Evolutionary conservation across 2,888 invertebrate genomes (phyloP).

Genomic region (Zhuqinia jingwanae): DNA sequence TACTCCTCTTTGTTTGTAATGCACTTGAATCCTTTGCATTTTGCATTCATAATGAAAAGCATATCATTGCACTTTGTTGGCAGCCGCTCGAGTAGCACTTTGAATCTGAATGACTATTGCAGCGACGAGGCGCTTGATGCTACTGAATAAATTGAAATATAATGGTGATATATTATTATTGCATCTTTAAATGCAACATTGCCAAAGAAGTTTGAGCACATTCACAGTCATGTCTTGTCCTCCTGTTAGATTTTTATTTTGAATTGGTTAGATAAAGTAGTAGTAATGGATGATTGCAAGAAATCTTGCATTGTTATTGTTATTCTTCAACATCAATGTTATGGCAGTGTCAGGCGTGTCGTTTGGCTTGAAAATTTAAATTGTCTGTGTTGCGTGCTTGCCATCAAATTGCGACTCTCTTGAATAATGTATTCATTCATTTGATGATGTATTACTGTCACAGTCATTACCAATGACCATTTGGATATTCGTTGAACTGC

Average conservation of each 20-base stretch:
- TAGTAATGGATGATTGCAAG: background rate
- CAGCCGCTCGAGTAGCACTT: too few relatives aligned
- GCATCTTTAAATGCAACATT: background rate
- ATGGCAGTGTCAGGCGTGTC: constrained; percentile 51
- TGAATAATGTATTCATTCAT: background rate
- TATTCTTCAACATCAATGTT: background rate
- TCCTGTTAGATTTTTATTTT: constrained; percentile 11
- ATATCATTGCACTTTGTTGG: too few relatives aligned
- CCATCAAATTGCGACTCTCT: background rate
- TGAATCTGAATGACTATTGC: too few relatives aligned
- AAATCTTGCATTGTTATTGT: background rate
- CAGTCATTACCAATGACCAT: constrained; percentile 48
- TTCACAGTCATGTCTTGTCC: constrained; percentile 14
- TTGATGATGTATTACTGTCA: constrained; percentile 10
- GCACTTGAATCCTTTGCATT: too few relatives aligned
- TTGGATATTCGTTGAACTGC: background rate
- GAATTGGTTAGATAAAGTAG: constrained; percentile 3
- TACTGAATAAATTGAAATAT: constrained; percentile 17
- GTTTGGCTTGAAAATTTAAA: constrained; percentile 58
- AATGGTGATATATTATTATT: background rate
- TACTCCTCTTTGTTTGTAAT: too few relatives aligned
- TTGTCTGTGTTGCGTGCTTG: constrained; percentile 8
- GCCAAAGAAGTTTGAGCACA: background rate
- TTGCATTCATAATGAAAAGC: too few relatives aligned
- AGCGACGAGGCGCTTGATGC: background rate